phyloP scores from a whole-genome alignment of 2,797 vertebrate species.

The Lepidocolaptes lacrymiger region DNA sequence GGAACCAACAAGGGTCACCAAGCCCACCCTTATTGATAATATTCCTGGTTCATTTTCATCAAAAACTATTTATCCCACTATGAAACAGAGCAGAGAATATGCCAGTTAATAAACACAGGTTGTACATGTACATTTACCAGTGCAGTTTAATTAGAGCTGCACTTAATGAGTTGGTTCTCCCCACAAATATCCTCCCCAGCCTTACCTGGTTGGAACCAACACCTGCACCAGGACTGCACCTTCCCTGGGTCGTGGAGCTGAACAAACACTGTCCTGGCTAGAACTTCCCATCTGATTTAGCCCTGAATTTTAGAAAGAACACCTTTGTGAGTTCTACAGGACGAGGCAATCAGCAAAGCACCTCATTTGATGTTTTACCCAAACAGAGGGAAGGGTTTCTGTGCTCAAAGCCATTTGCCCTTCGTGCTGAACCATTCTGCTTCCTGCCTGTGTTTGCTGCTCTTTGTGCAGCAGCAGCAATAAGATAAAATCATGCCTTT shows the following conservation, averaged over 20 bases:
- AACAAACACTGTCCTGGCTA: not conserved
- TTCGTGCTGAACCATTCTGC: not conserved
- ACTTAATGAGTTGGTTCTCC: not conserved
- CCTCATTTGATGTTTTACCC: fast-evolving
- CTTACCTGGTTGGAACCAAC: not conserved
- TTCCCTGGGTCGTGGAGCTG: not conserved
- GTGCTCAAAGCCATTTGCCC: not conserved
- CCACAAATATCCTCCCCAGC: not conserved
- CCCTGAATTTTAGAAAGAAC: not conserved
- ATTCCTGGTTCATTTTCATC: not conserved
- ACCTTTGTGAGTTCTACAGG: not conserved
- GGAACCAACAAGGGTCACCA: not conserved
- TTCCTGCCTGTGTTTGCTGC: not conserved
- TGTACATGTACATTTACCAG: conserved; percentile 19
- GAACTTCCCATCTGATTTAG: not conserved
- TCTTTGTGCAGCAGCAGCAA: not conserved
- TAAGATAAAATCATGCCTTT: not conserved
- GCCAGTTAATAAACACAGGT: not conserved
- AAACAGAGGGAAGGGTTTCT: not conserved
- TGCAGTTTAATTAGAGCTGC: not conserved
- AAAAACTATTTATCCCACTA: not conserved
- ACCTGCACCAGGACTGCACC: not conserved
- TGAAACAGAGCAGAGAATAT: not conserved
- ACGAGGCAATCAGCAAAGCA: not conserved
- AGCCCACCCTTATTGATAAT: not conserved